phyloP scores from a whole-genome alignment of 2,888 invertebrate species.

The Druceiella hillmani region DNA sequence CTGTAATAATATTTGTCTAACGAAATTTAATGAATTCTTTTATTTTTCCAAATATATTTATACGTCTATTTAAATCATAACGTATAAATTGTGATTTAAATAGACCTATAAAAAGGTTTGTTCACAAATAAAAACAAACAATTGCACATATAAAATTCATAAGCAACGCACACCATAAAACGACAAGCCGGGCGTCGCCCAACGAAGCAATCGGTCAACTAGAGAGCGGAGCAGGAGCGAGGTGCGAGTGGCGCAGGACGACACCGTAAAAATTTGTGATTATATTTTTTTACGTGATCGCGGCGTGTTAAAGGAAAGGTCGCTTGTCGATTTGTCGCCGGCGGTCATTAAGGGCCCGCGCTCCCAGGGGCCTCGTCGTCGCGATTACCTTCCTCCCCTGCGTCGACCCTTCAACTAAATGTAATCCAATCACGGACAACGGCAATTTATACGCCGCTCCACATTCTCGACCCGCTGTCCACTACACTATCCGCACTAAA shows the following conservation, averaged over 20 bases:
- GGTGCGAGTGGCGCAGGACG: constrained; percentile 35
- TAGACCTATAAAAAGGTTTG: no score
- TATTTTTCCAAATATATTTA: no score
- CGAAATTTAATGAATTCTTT: no score
- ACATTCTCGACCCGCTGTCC: background rate
- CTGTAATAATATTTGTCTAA: no score
- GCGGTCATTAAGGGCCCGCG: constrained; percentile 41
- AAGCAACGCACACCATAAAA: no score
- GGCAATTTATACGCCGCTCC: background rate
- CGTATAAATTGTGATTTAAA: no score
- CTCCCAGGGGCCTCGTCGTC: constrained; percentile 60
- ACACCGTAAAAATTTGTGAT: background rate
- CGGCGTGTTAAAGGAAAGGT: constrained; percentile 15
- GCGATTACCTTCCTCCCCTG: constrained; percentile 37
- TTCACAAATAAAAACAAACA: no score
- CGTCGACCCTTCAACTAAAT: constrained; percentile 31
- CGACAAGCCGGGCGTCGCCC: no score
- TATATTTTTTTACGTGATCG: constrained; percentile 1
- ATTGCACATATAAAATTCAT: no score
- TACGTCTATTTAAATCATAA: no score
- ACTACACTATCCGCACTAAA: constrained; percentile 3
- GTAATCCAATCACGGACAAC: constrained; percentile 60
- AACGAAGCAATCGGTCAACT: constrained; percentile 36
- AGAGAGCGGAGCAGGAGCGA: constrained; percentile 34
- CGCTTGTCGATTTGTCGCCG: constrained; percentile 39